These are phyloP conservation scores for Protaetia brevitarsis DNA, from an alignment of 1,140 invertebrate species.

Conservation along the genomic window DNA sequence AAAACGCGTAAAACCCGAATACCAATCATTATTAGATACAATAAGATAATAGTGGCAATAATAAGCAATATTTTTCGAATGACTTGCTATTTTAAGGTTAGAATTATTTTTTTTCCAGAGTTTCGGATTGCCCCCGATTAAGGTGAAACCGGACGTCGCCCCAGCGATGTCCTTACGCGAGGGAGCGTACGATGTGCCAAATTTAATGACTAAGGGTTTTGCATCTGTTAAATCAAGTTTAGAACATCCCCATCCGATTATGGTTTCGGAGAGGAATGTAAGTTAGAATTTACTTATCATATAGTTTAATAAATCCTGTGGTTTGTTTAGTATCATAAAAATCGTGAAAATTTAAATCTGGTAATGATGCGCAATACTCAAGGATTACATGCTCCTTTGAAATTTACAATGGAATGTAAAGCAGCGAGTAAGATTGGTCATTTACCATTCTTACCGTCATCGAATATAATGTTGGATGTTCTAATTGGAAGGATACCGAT, in stretches of 20 bases:
- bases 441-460: conserved; percentile 73
- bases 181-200: conserved; percentile 40
- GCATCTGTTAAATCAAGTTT: conserved; percentile 31
- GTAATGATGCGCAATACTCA: conserved; percentile 77
- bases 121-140: conserved; percentile 46
- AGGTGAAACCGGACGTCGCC: conserved; percentile 38
- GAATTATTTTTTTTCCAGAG: conserved; percentile 37
- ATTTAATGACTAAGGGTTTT: conserved; percentile 42
- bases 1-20: too few species aligned
- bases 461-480: conserved; percentile 67
- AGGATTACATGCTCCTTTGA: conserved; percentile 82
- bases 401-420: conserved; percentile 80
- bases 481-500: conserved; percentile 69
- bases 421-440: conserved; percentile 72
- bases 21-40: too few species aligned
- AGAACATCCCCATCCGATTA: conserved; percentile 40
- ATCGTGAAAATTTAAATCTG: conserved; percentile 67
- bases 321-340: conserved; percentile 58
- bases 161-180: conserved; percentile 34
- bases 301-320: conserved; percentile 12
- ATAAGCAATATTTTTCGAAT: not conserved
- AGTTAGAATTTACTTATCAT: conserved; percentile 17
- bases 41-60: not conserved
- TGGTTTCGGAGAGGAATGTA: conserved; percentile 43
- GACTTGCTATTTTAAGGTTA: not conserved